Conservation (phyloP, 2,888 invertebrate genomes). For the Hyalella azteca region DNA sequence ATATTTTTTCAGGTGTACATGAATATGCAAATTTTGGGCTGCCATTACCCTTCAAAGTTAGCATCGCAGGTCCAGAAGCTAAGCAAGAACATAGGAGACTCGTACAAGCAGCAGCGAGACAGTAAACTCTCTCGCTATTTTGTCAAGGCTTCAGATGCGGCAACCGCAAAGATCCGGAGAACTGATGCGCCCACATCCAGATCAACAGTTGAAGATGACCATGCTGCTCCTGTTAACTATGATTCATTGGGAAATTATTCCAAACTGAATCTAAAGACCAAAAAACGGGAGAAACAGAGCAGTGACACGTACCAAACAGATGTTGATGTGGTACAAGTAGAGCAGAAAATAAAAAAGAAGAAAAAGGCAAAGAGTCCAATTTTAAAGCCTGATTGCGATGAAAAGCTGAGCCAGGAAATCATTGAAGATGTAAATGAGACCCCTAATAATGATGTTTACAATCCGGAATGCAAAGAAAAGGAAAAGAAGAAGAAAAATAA, state of each 20-base stretch:
- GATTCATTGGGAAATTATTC: no score
- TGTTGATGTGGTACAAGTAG: background rate
- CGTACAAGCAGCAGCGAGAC: conserved; percentile 72
- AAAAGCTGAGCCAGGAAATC: no score
- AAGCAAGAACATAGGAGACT: conserved; percentile 75
- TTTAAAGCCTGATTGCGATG: background rate
- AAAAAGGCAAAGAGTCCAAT: background rate
- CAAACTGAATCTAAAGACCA: no score
- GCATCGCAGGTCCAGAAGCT: conserved; percentile 71
- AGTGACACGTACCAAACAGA: background rate
- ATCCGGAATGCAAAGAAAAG: no score
- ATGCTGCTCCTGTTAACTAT: no score
- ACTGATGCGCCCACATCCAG: background rate
- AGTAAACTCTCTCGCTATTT: conserved; percentile 75
- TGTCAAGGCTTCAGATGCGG: conserved; percentile 78
- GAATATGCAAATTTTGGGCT: conserved; percentile 85
- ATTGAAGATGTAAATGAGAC: no score
- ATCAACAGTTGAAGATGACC: no score
- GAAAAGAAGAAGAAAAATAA: background rate
- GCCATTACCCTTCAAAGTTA: conserved; percentile 62
- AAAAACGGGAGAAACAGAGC: background rate
- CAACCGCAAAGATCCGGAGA: conserved; percentile 70
- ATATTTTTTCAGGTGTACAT: conserved; percentile 71
- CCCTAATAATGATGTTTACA: no score
- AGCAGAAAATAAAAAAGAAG: background rate